Evolutionary conservation across 2,797 vertebrate species (phyloP), one percentile per base, ranked within the genome.

Genomic region (Lutjanus argentimaculatus): DNA sequence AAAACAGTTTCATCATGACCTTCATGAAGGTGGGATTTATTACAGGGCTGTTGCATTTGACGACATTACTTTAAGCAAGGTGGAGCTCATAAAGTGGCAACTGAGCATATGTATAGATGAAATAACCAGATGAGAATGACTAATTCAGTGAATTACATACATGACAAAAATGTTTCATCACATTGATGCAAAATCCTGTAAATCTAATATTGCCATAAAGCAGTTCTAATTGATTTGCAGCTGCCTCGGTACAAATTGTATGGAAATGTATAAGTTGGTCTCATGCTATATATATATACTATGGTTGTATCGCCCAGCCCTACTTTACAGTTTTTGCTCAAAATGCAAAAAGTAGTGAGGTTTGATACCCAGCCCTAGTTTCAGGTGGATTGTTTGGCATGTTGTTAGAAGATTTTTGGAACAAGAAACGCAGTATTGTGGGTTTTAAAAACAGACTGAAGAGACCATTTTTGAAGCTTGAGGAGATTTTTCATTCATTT

Each of bases 61-160:
- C 10, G 14, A 36, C 3, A 15, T n/a, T 6, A 64, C 55, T 17
- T 53, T 46, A 36, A 22, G 36, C 22, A 3, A n/a, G 11, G 6
- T 53, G 19, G 12, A 22, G 13, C 42, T 19, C 15, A 61, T 19
- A 16, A 69, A 65, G 6, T 64, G 16, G 16, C 19, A 62, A 10
- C 49, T 51, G 57, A 11, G 16, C 43, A 59, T 16, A 17, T 46
- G 12, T 55, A 4, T 67, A 40, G 46, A 78, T 45, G 7, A 67
- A 75, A 66, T 43, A 73, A 77, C 4, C 13, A 14, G 43, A 61
- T 55, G 21, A 45, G 17, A 65, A 45, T 48, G 56, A 72, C 30
- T 82, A 86, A 88, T 90, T 91, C 81, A 86, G 75, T 88, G 77
- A 92, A 85, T 89, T 85, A 81, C 83, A 73, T 52, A 19, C 15